A percentile compares a stretch with the other conserved stretches of the same genome.
phyloP scores from a whole-genome alignment of 2,797 vertebrate species.

The Gila robusta region DNA sequence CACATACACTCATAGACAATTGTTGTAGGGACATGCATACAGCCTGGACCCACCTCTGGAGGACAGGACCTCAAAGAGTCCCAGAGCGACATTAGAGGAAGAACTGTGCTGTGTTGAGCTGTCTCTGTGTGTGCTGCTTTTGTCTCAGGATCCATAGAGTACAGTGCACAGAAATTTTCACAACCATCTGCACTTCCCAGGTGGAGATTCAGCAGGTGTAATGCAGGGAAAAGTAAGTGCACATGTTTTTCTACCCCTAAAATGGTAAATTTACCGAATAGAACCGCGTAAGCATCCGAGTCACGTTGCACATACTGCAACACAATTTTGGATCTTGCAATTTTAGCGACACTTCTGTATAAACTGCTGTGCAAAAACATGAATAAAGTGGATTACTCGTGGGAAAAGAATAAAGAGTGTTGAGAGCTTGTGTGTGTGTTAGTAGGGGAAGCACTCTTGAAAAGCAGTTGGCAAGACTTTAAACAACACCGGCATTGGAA shows the following conservation, averaged over 20 bases:
- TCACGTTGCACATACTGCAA: neutral
- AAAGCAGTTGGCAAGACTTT: conserved; percentile 67
- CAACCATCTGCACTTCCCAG: conserved; percentile 25
- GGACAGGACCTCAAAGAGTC: conserved; percentile 57
- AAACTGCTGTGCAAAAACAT: neutral
- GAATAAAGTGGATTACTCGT: neutral
- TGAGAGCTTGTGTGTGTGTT: conserved; percentile 31
- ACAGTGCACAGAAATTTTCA: conserved; percentile 24
- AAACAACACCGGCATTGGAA: conserved; percentile 74
- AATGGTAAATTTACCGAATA: neutral
- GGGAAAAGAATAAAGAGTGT: conserved; percentile 9
- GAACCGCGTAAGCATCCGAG: neutral
- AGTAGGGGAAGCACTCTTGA: conserved; percentile 34
- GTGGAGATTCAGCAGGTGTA: conserved; percentile 6
- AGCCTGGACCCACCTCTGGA: conserved; percentile 50
- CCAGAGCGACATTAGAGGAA: conserved; percentile 64
- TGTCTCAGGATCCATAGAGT: conserved; percentile 10
- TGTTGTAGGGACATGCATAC: conserved; percentile 5
- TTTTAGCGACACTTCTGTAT: conserved; percentile 5
- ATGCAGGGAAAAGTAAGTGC: conserved; percentile 1
- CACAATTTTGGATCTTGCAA: neutral
- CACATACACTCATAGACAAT: conserved; percentile 15
- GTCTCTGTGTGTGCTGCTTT: conserved; percentile 42
- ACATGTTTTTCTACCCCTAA: conserved; percentile 3
- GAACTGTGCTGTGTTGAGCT: conserved; percentile 49